phyloP scores from a whole-genome alignment of 2,113 vertebrate genomes.

The Morphnarchus princeps region DNA sequence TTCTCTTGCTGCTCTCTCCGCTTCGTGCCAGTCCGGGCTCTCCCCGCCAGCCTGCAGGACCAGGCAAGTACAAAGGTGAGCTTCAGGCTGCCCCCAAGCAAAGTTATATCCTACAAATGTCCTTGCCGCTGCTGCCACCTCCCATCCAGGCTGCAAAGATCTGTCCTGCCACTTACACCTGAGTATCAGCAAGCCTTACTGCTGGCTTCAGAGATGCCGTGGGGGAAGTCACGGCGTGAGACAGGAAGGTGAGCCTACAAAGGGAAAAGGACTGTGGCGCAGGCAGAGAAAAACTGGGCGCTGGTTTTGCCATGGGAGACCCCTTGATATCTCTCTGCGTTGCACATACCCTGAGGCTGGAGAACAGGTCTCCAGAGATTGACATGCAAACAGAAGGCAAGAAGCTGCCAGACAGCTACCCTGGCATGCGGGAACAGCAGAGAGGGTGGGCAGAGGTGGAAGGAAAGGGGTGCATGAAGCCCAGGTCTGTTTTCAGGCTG shows the following conservation, averaged over 20 bases:
- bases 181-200: background rate
- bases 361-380: background rate
- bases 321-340: background rate
- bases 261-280: background rate
- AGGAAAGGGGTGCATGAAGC: background rate
- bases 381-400: background rate
- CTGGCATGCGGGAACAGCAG: background rate
- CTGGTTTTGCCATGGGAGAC: background rate
- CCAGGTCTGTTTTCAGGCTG: background rate
- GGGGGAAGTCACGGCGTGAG: background rate
- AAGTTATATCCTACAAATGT: background rate
- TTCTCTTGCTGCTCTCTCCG: background rate
- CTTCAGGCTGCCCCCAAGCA: background rate
- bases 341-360: background rate
- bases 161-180: background rate
- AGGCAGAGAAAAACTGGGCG: background rate
- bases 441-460: background rate
- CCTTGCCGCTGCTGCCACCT: background rate
- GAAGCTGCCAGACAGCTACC: background rate
- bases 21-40: background rate
- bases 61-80: background rate
- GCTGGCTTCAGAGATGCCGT: background rate
- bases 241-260: background rate
- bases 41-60: background rate
- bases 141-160: background rate